phyloP scores from a whole-genome alignment of 2,888 invertebrate species.

The Endomychus coccineus region DNA sequence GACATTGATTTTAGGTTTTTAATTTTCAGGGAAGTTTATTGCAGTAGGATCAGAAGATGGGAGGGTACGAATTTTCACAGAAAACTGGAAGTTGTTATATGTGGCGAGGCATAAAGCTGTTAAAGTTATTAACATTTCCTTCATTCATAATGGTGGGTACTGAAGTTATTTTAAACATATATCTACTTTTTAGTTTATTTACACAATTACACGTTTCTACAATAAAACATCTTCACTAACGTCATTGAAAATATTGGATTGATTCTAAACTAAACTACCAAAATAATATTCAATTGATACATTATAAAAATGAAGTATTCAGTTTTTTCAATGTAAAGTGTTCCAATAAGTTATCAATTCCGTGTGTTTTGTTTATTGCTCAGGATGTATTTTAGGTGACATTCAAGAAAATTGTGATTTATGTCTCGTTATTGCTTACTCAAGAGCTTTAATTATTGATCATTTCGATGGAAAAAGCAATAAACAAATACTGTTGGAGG shows the following conservation, averaged over 20 bases:
- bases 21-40: conserved; percentile 32
- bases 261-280: no score
- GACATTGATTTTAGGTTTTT: conserved; percentile 4
- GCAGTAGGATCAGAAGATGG: conserved; percentile 40
- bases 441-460: conserved; percentile 23
- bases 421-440: conserved; percentile 28
- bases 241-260: no score
- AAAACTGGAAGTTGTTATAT: conserved; percentile 33
- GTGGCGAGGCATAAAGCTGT: conserved; percentile 34
- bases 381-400: conserved; percentile 13
- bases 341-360: conserved; percentile 4
- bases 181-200: no score
- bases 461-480: conserved; percentile 13
- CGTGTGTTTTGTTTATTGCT: conserved; percentile 8
- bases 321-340: no score
- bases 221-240: no score
- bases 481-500: conserved; percentile 17
- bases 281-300: no score
- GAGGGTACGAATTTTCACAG: conserved; percentile 33
- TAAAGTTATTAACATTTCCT: conserved; percentile 34
- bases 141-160: conserved; percentile 25
- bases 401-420: conserved; percentile 14
- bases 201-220: no score
- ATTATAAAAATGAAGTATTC: no score
- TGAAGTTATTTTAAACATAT: no score